Evolutionary conservation across 2,113 vertebrate species (phyloP), one percentile per base, ranked within the genome.

Genomic region (Amazona vittata): DNA sequence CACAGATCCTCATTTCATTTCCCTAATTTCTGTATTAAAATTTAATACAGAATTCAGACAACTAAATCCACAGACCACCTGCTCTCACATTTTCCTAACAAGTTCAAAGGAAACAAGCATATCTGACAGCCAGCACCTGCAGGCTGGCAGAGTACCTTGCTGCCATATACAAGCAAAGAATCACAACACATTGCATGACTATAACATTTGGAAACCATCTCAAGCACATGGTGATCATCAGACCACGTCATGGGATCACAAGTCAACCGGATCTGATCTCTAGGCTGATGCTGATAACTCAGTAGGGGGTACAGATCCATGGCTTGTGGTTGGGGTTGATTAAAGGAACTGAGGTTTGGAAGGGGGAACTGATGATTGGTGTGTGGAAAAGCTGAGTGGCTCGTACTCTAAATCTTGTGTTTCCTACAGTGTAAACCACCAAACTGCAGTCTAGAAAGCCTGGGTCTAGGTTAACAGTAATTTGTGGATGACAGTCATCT

Each of bases 1-100:
- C 59, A 63, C 41, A 94, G 93, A 97, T 97, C 96, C 93, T 95
- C 75, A 53, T 97, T 97, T 96, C 67, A 1, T 94, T 96, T 97
- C 96, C 85, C 55, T 83, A 88, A 96, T 86, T 80, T 59, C 67
- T 70, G 31, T 31, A 46, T 88, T 65, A 85, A 69, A 83, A 70
- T 62, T 31, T 62, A 83, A 60, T 35, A 9, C 15, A 65, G 55
- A 52, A 59, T 63, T 83, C 84, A 63, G 41, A 33, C 9, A 85
- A 73, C 33, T 82, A 75, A 89, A 89, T 64, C 29, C 35, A 64
- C 33, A 31, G 57, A 46, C 9, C 7, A 77, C 19, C 53, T 59
- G 57, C 15, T 90, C 53, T 69, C 26, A 1, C 28, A 5, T 57
- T 80, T 89, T 84, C 33, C 44, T 67, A 46, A 59, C 14, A 22